These are phyloP conservation scores for Lissonota sp. DNA, from an alignment of 2,888 invertebrate species.

Conservation along the genomic window DNA sequence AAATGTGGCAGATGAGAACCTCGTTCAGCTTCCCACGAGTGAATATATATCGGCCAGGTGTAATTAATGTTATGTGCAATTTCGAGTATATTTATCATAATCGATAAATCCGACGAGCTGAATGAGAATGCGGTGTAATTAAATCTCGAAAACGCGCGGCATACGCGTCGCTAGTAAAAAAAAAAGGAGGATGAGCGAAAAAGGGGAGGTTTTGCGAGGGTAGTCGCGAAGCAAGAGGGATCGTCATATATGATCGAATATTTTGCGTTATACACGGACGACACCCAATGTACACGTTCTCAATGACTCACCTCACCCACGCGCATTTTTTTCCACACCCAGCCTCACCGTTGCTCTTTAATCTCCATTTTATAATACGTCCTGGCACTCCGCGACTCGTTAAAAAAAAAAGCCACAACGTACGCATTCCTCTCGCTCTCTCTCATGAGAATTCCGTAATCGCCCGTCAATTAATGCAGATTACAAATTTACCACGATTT, in stretches of 20 bases:
- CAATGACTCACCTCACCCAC: conserved; percentile 3
- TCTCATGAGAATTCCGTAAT: not conserved
- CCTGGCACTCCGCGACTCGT: not conserved
- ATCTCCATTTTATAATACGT: conserved; percentile 26
- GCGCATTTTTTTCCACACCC: not conserved
- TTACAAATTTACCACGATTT: conserved; percentile 3
- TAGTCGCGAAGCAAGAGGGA: not conserved
- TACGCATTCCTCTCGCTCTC: no score
- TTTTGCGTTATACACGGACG: not conserved
- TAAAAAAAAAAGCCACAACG: not conserved
- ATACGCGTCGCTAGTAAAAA: not conserved
- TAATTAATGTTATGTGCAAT: conserved; percentile 21
- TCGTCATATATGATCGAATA: conserved; percentile 1
- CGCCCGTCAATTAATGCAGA: conserved; percentile 7
- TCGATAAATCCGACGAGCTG: conserved; percentile 17
- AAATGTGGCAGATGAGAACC: no score
- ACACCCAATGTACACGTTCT: not conserved
- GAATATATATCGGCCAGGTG: not conserved
- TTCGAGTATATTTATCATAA: conserved; percentile 40
- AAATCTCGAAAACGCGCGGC: not conserved
- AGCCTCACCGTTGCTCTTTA: conserved; percentile 10
- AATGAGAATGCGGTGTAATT: conserved; percentile 1
- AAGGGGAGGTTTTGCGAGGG: not conserved
- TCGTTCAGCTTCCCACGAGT: no score
- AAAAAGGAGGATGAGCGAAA: not conserved